phyloP scores from a whole-genome alignment of 1,140 invertebrate species.

The Caenorhabditis latens region DNA sequence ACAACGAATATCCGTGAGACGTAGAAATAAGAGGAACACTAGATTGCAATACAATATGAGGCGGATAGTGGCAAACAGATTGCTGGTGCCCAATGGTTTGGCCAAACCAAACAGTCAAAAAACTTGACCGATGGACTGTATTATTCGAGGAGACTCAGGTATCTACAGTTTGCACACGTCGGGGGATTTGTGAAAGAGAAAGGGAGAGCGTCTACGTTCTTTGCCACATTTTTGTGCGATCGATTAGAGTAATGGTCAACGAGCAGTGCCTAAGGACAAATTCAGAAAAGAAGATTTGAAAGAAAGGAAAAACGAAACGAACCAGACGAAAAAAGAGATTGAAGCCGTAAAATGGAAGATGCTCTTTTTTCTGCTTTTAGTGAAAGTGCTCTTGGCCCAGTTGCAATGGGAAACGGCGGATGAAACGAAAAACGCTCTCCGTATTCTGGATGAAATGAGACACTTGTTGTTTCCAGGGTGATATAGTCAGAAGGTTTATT shows the following conservation, averaged over 20 bases:
- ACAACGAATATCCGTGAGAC: slow-evolving; percentile 30
- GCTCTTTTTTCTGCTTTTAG: neutral
- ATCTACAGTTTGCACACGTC: slow-evolving; percentile 44
- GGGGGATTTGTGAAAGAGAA: slow-evolving; percentile 44
- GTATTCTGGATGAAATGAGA: slow-evolving; percentile 4
- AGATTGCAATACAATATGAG: slow-evolving; percentile 47
- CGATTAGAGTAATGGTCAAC: slow-evolving; percentile 29
- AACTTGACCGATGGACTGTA: slow-evolving; percentile 25
- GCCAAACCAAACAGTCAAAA: slow-evolving; percentile 55
- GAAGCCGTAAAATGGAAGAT: slow-evolving; percentile 28
- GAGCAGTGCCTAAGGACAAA: slow-evolving; percentile 11
- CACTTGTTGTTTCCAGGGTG: slow-evolving; percentile 4
- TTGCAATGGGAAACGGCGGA: slow-evolving; percentile 6
- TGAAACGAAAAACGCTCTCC: neutral
- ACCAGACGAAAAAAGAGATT: slow-evolving; percentile 5
- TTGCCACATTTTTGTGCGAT: slow-evolving; percentile 29
- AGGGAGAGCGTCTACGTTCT: slow-evolving; percentile 32
- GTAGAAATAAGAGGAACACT: slow-evolving; percentile 11
- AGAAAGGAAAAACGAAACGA: neutral
- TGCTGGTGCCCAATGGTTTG: slow-evolving; percentile 33
- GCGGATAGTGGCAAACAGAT: slow-evolving; percentile 52
- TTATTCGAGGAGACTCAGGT: neutral
- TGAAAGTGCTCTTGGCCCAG: slow-evolving; percentile 12
- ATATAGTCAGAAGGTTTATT: slow-evolving; percentile 27
- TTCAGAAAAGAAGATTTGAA: neutral